Conservation (phyloP, 2,113 vertebrate species). For the Fukomys damarensis region DNA sequence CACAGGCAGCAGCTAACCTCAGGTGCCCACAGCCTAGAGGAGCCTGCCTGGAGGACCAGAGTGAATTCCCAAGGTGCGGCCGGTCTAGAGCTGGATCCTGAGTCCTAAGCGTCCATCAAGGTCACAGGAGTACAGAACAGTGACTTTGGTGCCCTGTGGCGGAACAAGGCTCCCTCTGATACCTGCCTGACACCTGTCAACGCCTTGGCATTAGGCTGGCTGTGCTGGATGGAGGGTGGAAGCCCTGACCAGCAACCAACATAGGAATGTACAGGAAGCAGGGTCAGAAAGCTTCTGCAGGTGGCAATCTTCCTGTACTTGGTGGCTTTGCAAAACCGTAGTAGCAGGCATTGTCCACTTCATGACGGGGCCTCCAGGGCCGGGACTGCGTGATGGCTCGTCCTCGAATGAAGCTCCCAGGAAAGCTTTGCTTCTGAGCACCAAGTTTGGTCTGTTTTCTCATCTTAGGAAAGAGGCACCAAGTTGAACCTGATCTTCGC, state of each 20-base stretch:
- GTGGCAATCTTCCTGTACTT: not conserved
- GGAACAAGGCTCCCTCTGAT: not conserved
- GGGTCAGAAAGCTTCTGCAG: not conserved
- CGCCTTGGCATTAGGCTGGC: not conserved
- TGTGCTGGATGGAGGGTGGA: not conserved
- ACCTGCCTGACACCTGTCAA: not conserved
- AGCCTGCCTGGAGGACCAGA: not conserved
- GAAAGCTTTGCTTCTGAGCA: not conserved
- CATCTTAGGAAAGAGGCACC: not conserved
- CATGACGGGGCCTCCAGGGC: not conserved
- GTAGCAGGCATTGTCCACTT: not conserved
- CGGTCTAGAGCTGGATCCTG: not conserved
- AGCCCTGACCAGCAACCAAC: not conserved
- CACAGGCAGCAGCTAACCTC: not conserved
- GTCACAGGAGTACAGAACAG: not conserved
- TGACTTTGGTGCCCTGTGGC: not conserved
- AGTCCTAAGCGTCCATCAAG: not conserved
- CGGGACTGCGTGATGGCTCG: rapidly evolving
- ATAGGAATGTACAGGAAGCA: not conserved
- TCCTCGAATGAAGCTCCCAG: not conserved
- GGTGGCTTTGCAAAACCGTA: not conserved
- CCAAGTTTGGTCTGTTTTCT: not conserved
- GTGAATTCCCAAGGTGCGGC: not conserved
- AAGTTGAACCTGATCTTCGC: not conserved
- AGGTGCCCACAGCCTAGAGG: not conserved